Conservation (phyloP, 2,888 invertebrate genomes). For the Tenthredo distinguenda region DNA sequence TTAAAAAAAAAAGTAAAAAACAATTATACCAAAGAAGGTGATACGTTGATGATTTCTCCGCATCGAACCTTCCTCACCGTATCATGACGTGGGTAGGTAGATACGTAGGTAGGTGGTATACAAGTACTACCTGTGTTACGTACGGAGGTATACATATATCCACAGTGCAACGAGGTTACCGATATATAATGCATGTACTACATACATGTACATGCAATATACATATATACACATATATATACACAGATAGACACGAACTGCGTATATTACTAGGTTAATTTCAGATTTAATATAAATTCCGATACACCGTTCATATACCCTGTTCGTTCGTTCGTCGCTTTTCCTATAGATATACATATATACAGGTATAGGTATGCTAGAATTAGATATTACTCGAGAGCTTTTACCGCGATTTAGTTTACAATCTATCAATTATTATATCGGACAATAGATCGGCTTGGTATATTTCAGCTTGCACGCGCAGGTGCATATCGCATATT, state of each 20-base stretch:
- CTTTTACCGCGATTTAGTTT: neutral
- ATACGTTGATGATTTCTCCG: neutral
- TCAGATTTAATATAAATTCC: conserved; percentile 37
- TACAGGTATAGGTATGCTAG: neutral
- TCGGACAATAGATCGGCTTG: neutral
- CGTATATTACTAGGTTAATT: conserved; percentile 15
- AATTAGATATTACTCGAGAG: neutral
- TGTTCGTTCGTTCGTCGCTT: neutral
- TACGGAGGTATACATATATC: neutral
- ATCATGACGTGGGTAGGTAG: neutral
- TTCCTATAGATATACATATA: neutral
- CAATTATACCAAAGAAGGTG: neutral
- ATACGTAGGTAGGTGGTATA: neutral
- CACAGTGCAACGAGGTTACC: neutral
- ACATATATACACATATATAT: too few relatives aligned
- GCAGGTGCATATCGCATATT: neutral
- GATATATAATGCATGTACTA: neutral
- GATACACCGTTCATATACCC: neutral
- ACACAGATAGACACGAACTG: neutral
- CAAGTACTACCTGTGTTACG: neutral
- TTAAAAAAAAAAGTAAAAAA: too few relatives aligned
- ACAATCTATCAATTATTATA: conserved; percentile 15
- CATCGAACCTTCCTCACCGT: neutral
- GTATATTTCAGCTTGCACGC: neutral
- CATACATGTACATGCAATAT: too few relatives aligned